phyloP scores from a whole-genome alignment of 2,797 vertebrate species.

The Sebastes oblongus region DNA sequence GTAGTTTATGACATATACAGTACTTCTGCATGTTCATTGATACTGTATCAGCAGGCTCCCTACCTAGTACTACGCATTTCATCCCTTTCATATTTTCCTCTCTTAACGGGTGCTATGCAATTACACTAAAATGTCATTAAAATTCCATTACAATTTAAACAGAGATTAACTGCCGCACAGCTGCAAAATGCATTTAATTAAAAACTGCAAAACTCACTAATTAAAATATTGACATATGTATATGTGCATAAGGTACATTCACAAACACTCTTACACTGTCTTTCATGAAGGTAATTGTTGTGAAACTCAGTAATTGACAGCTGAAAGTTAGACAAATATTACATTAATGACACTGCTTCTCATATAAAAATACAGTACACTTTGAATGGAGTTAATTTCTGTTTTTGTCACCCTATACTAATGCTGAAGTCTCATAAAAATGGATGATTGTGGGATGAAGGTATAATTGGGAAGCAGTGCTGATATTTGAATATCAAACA shows the following conservation, averaged over 20 bases:
- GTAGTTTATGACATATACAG: not conserved
- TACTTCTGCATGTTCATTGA: not conserved
- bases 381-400: not conserved
- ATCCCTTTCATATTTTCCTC: not conserved
- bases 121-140: constrained; percentile 22
- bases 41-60: not conserved
- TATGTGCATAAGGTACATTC: not conserved
- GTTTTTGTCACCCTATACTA: not conserved
- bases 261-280: not conserved
- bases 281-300: not conserved
- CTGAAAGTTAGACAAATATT: not conserved
- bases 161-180: not conserved
- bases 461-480: not conserved
- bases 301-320: not conserved
- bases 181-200: constrained; percentile 14
- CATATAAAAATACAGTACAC: not conserved
- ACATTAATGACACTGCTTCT: not conserved
- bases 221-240: not conserved
- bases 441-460: not conserved
- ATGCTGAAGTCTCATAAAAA: not conserved
- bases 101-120: not conserved
- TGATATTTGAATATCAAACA: not conserved
- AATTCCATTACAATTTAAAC: constrained; percentile 8
- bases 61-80: not conserved
- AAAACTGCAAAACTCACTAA: not conserved